Evolutionary conservation across 2,888 invertebrate genomes (phyloP).

Genomic region (Zygogramma bicolorata): DNA sequence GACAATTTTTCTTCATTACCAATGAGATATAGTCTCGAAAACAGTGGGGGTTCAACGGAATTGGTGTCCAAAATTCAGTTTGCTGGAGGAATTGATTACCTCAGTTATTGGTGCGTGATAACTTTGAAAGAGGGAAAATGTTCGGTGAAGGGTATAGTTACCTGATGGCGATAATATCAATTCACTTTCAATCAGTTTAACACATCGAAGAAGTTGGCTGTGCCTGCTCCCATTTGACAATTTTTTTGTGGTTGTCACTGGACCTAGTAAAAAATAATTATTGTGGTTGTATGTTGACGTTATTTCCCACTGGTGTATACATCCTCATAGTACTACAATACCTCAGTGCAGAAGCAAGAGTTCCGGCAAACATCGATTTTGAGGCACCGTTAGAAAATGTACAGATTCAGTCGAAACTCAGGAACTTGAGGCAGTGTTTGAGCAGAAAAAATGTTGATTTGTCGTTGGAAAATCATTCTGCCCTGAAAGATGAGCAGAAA

Average conservation of each 20-base stretch:
- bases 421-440: slow-evolving; percentile 46
- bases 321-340: slow-evolving; percentile 38
- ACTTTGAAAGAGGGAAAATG: too few relatives aligned
- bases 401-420: slow-evolving; percentile 41
- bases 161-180: too few relatives aligned
- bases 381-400: slow-evolving; percentile 32
- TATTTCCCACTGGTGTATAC: slow-evolving; percentile 34
- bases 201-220: background rate
- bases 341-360: slow-evolving; percentile 35
- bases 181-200: too few relatives aligned
- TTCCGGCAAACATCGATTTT: slow-evolving; percentile 12
- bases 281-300: slow-evolving; percentile 43
- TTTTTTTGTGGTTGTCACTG: slow-evolving; percentile 17
- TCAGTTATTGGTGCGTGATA: too few relatives aligned
- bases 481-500: background rate
- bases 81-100: too few relatives aligned
- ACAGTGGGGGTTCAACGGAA: too few relatives aligned
- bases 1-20: too few relatives aligned
- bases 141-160: too few relatives aligned
- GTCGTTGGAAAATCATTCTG: slow-evolving; percentile 31
- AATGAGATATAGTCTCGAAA: too few relatives aligned
- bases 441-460: slow-evolving; percentile 47
- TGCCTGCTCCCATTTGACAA: too few relatives aligned
- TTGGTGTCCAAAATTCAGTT: too few relatives aligned
- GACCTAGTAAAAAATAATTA: slow-evolving; percentile 27